These are phyloP conservation scores for Poecilus cupreus DNA, from an alignment of 2,888 invertebrate genomes.

Conservation along the genomic window DNA sequence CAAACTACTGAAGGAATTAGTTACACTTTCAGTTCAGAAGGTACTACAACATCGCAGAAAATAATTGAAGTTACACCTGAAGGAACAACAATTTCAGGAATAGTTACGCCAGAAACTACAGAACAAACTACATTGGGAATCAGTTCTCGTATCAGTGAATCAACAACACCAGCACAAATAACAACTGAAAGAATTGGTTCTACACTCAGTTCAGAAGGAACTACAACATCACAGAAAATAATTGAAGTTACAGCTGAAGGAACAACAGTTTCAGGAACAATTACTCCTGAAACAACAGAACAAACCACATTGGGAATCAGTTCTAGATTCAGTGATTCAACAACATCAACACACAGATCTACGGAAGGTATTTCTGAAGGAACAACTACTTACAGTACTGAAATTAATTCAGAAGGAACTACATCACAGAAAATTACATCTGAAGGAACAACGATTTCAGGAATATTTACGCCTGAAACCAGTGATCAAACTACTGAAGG, in stretches of 20 bases:
- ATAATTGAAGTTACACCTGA: background rate
- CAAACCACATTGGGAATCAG: conserved; percentile 43
- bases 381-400: conserved; percentile 1
- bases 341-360: conserved; percentile 57
- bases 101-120: conserved; percentile 35
- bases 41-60: conserved; percentile 6
- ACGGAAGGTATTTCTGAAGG: conserved; percentile 60
- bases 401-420: conserved; percentile 45
- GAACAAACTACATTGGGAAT: conserved; percentile 23
- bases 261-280: conserved; percentile 59
- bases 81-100: conserved; percentile 44
- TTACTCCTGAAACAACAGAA: background rate
- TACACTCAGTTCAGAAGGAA: conserved; percentile 50
- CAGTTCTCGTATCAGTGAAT: background rate
- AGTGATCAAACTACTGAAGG: conserved; percentile 5
- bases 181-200: background rate
- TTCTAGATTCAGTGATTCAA: conserved; percentile 12
- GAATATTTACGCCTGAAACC: conserved; percentile 11
- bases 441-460: conserved; percentile 45
- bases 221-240: conserved; percentile 15
- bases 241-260: conserved; percentile 3
- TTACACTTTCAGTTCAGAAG: background rate
- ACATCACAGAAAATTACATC: conserved; percentile 45
- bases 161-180: background rate
- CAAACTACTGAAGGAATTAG: background rate